Evolutionary conservation across 2,113 vertebrate species (phyloP), one percentile per base, ranked within the genome.

Genomic region (Eleginops maclovinus): DNA sequence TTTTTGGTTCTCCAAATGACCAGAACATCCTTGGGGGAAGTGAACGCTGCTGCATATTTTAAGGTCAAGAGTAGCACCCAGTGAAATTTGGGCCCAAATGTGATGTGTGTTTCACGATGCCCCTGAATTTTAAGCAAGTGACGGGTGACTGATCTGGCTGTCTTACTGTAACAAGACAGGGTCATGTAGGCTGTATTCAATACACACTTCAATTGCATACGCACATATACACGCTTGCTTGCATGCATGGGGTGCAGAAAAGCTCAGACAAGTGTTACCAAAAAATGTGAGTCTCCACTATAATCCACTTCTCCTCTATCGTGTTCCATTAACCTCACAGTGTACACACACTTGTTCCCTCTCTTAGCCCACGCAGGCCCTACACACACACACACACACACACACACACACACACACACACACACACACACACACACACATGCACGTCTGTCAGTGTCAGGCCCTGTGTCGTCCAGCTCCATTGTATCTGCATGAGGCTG

Each of bases 261-360:
- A 89, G 91, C 82, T 87, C 87, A 88, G 80, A 82, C 83, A 90
- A 91, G 90, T 88, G 89, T 83, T 88, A 86, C 89, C 74, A 89
- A 81, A 83, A 87, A 91, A 88, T 53, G 85, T 70, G 31, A 82
- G 86, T 79, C 79, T 81, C 79, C 81, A 72, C 67, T 74, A 93
- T 94, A 94, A 94, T 90, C 92, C 92, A 93, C 89, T 92, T 87
- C 89, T 81, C 68, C 85, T 88, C 90, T 75, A 88, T 89, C 86
- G 75, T 90, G 91, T 93, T 90, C 83, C 83, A 92, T 94, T 92
- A 91, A 91, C 87, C 87, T 92, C 89, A 85, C 82, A 62, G 76
- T 77, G 65, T 26, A 76, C 75, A 75, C 75, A 58, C 66, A 83
- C 65, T 66, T 26, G 21, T n/a, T 64, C 13, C 44, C 12, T 15